Evolutionary conservation across 1,140 invertebrate species (phyloP).

Genomic region (Ceratosolen solmsi): DNA sequence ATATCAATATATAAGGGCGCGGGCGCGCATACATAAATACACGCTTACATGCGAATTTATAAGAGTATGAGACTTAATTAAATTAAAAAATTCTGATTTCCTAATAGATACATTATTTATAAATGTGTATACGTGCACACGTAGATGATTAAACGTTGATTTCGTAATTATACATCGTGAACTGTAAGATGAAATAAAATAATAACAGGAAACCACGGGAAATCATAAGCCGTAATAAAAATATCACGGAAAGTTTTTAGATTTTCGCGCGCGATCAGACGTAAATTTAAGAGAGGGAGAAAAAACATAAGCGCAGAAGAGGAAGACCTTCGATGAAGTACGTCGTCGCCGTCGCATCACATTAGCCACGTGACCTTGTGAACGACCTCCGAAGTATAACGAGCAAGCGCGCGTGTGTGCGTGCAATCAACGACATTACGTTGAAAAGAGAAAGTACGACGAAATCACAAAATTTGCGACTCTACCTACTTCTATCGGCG

Average conservation of each 20-base stretch:
- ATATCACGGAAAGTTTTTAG: not conserved
- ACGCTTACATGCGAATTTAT: too few species aligned
- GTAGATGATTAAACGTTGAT: too few species aligned
- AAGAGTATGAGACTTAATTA: too few species aligned
- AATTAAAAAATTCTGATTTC: too few species aligned
- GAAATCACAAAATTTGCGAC: not conserved
- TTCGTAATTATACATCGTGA: too few species aligned
- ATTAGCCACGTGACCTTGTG: constrained; percentile 66
- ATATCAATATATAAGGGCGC: too few species aligned
- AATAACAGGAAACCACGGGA: too few species aligned
- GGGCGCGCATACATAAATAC: too few species aligned
- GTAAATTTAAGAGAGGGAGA: not conserved
- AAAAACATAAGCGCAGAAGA: not conserved
- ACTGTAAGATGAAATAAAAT: too few species aligned
- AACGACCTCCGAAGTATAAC: constrained; percentile 68
- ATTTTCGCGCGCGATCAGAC: not conserved
- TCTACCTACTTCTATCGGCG: not conserved
- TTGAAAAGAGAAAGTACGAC: not conserved
- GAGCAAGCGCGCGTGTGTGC: constrained; percentile 44
- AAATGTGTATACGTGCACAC: too few species aligned
- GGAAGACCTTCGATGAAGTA: not conserved
- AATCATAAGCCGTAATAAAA: not conserved
- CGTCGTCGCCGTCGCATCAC: constrained; percentile 14
- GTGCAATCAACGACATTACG: not conserved
- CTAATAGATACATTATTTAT: too few species aligned